A percentile compares a stretch with the other conserved stretches of the same genome.
phyloP scores from a whole-genome alignment of 2,888 invertebrate genomes.

The Andrena haemorrhoa region DNA sequence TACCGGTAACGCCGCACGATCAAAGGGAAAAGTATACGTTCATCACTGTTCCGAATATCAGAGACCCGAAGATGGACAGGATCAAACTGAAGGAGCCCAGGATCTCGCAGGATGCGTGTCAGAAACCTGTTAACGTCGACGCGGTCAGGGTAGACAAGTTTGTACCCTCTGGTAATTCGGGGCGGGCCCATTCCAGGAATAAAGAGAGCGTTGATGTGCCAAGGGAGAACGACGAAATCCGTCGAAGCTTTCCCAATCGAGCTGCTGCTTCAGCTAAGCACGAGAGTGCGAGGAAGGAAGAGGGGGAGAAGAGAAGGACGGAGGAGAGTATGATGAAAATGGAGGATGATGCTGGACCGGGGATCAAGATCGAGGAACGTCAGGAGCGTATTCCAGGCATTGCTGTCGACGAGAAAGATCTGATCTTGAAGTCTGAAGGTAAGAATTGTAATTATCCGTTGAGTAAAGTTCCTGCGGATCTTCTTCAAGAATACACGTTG shows the following conservation, averaged over 20 bases:
- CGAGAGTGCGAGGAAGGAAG: constrained; percentile 12
- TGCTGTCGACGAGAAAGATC: constrained; percentile 78
- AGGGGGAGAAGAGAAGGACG: constrained; percentile 32
- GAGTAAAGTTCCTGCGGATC: too few relatives aligned
- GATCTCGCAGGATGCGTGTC: constrained; percentile 69
- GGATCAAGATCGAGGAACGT: constrained; percentile 34
- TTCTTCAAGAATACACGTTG: too few relatives aligned
- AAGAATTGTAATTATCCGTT: constrained; percentile 38
- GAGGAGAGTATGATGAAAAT: background rate
- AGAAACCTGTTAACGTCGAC: constrained; percentile 55
- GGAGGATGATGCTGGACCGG: background rate
- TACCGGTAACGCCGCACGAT: constrained; percentile 65
- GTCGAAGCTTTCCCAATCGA: background rate
- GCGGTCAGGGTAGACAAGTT: constrained; percentile 75
- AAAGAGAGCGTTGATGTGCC: constrained; percentile 21
- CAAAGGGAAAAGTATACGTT: constrained; percentile 77
- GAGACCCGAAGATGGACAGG: constrained; percentile 72
- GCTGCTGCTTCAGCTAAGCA: constrained; percentile 8
- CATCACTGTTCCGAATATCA: constrained; percentile 83
- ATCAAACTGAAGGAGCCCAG: constrained; percentile 74
- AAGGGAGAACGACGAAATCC: background rate
- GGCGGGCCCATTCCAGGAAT: constrained; percentile 42
- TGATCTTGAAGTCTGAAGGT: constrained; percentile 80
- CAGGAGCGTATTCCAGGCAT: constrained; percentile 71
- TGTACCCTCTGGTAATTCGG: constrained; percentile 57